phyloP scores from a whole-genome alignment of 2,797 vertebrate genomes.

The Malacoctenus gilli region DNA sequence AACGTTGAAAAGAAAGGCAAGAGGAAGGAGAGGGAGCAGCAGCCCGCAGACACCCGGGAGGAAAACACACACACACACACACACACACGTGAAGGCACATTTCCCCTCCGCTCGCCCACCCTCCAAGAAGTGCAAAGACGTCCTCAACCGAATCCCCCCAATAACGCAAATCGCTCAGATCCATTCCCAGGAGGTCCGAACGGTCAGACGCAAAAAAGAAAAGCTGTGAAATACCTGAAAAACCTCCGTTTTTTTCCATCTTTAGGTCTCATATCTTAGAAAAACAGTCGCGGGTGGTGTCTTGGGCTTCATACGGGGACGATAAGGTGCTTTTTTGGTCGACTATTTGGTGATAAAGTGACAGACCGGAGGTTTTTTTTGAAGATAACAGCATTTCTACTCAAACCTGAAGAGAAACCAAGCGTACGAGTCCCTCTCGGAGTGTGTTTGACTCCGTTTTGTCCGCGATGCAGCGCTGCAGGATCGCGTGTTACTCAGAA shows the following conservation, averaged over 20 bases:
- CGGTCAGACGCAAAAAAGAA: slow-evolving; percentile 3
- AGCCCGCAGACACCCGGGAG: slow-evolving; percentile 39
- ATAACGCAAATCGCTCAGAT: not conserved
- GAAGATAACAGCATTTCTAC: slow-evolving; percentile 10
- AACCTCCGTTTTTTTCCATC: slow-evolving; percentile 29
- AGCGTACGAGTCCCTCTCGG: no score
- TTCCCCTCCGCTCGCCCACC: slow-evolving; percentile 2
- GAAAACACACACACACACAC: slow-evolving; percentile 30
- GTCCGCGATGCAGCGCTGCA: slow-evolving; percentile 2
- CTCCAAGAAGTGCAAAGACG: slow-evolving; percentile 21
- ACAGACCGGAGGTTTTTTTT: slow-evolving; percentile 10
- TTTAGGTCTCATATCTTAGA: not conserved
- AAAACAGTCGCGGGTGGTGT: not conserved
- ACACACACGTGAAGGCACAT: no score
- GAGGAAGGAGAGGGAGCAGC: slow-evolving; percentile 12
- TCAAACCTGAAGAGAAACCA: slow-evolving; percentile 5
- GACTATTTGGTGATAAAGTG: slow-evolving; percentile 13
- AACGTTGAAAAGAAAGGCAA: slow-evolving; percentile 63
- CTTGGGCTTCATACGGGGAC: not conserved
- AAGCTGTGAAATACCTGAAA: slow-evolving; percentile 21
- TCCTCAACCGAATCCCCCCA: not conserved
- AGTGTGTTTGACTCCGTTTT: not conserved
- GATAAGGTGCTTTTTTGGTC: slow-evolving; percentile 36
- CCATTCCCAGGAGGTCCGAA: no score
- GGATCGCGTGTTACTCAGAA: no score